phyloP scores from a whole-genome alignment of 2,113 vertebrate species.

The Rhea americana region DNA sequence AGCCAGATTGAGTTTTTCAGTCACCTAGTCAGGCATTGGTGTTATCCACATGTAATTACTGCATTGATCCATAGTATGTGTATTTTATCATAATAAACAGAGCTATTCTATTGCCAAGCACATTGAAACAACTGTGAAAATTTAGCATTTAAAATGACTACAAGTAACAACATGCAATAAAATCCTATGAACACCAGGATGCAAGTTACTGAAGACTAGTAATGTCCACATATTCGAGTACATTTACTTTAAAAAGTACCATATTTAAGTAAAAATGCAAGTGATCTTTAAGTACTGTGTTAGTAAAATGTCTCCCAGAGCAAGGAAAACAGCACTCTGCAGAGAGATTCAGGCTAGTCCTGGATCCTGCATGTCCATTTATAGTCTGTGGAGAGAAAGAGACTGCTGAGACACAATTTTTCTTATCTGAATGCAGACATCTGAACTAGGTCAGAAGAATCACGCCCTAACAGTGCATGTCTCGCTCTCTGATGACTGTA shows the following conservation, averaged over 20 bases:
- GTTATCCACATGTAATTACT: neutral
- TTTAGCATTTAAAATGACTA: neutral
- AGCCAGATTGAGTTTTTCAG: slow-evolving; percentile 90
- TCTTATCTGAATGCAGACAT: neutral
- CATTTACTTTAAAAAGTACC: neutral
- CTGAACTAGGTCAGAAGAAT: neutral
- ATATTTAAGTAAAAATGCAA: neutral
- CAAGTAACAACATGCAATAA: neutral
- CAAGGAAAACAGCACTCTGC: neutral
- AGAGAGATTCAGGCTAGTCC: neutral
- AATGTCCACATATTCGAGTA: neutral
- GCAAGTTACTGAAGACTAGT: neutral
- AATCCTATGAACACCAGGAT: neutral
- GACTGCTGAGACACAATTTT: neutral
- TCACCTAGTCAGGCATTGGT: slow-evolving; percentile 80
- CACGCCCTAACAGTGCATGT: neutral
- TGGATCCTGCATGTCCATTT: neutral
- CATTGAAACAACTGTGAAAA: neutral
- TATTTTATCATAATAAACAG: neutral
- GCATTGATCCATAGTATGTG: neutral
- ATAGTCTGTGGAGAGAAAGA: neutral
- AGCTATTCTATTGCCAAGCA: neutral
- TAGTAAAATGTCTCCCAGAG: neutral
- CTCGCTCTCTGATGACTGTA: neutral
- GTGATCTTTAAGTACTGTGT: neutral